Evolutionary conservation across 2,888 invertebrate species (phyloP).

Genomic region (Loripinus fragilis): DNA sequence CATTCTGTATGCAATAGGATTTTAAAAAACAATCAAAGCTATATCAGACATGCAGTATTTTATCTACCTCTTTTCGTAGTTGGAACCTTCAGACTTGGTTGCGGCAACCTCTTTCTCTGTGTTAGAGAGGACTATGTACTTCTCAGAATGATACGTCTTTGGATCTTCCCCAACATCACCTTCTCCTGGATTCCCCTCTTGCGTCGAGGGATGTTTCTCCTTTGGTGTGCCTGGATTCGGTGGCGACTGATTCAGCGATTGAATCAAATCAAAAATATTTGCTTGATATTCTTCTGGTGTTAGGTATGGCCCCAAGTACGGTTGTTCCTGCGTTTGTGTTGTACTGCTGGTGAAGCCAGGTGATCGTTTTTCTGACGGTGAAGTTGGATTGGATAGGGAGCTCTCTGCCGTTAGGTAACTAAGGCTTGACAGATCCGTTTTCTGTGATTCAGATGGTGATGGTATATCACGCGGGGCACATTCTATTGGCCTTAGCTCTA

Average conservation of each 20-base stretch:
- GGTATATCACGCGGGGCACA: conserved; percentile 47
- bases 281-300: conserved; percentile 63
- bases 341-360: conserved; percentile 38
- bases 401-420: conserved; percentile 52
- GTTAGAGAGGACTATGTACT: conserved; percentile 53
- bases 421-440: conserved; percentile 55
- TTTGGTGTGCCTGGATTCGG: conserved; percentile 54
- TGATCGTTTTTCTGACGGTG: conserved; percentile 22
- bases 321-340: conserved; percentile 36
- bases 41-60: no score
- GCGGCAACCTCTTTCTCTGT: conserved; percentile 22
- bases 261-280: conserved; percentile 58
- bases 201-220: conserved; percentile 31
- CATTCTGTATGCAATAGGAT: no score
- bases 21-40: no score
- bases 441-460: conserved; percentile 60
- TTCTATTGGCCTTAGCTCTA: conserved; percentile 52
- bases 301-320: conserved; percentile 46
- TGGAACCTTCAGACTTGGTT: conserved; percentile 23
- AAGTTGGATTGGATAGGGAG: conserved; percentile 34
- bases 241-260: conserved; percentile 56
- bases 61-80: conserved; percentile 53
- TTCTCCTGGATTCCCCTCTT: not conserved
- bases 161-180: conserved; percentile 13
- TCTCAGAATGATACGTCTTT: conserved; percentile 53